Evolutionary conservation across 2,113 vertebrate species (phyloP), one percentile per base, ranked within the genome.

Genomic region (Lamprotornis superbus): DNA sequence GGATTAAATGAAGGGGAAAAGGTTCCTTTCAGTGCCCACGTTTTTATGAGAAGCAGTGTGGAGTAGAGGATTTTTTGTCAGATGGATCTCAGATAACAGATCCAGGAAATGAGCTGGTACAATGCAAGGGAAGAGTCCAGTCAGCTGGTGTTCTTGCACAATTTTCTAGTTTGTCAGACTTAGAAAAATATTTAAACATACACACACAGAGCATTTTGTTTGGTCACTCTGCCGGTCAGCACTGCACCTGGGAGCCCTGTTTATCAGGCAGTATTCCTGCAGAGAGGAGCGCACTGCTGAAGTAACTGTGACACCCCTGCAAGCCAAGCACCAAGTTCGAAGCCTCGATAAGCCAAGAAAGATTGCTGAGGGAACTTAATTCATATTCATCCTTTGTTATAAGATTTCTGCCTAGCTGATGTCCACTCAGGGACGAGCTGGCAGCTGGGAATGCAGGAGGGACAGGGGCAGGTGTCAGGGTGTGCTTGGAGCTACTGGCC

Each of bases 211-310:
- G 12, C 7, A 1, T 35, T 79, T 64, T 31, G 17, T 46, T 52
- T 13, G 8, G 75, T 30, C 35, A 2, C 47, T 49, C n/a, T 3
- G 2, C 55, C 52, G 50, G 64, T 15, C 65, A 27, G 61, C 12
- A 3, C 3, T 33, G 44, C 52, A 59, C 37, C 74, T 25, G 55
- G 49, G 68, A 65, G 50, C 49, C 18, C 64, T 7, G 19, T 40
- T 35, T 28, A 12, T 27, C 56, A 19, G 33, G 47, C 4, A 16
- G 11, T 7, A 15, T 33, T 47, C 53, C 11, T 5, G n/a, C 1
- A 30, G 28, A 46, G 42, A 9, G 37, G 40, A 73, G 21, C 0
- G 0, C 23, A 2, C 30, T 28, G 31, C 24, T 67, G 25, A 20
- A 35, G 7, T 2, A n/a, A 20, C 31, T 6, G 22, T 4, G 56